Conservation (phyloP, 2,888 invertebrate genomes). For the Drosophila suboccidentalis region DNA sequence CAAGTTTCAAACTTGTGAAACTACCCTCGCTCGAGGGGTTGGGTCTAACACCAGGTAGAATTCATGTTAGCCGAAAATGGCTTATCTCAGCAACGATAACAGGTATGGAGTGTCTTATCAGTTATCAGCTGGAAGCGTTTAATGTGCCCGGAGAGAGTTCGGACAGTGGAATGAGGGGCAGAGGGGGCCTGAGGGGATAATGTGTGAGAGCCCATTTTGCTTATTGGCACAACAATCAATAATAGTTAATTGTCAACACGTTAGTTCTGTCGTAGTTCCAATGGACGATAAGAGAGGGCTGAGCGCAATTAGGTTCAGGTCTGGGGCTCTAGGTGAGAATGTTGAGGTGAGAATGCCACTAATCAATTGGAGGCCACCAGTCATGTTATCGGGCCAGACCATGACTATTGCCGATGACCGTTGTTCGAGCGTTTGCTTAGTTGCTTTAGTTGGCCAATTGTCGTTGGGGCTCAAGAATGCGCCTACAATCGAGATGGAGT, state of each 20-base stretch:
- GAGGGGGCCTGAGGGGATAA: background rate
- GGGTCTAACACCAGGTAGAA: background rate
- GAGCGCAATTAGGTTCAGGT: slow-evolving; percentile 18
- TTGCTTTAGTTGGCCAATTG: slow-evolving; percentile 28
- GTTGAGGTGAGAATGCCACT: slow-evolving; percentile 9
- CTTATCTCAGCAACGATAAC: slow-evolving; percentile 6
- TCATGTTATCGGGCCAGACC: slow-evolving; percentile 15
- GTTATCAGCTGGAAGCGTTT: background rate
- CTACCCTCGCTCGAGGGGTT: background rate
- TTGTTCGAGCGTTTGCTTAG: slow-evolving; percentile 28
- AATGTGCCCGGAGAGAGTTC: background rate
- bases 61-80: background rate
- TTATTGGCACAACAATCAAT: slow-evolving; percentile 65
- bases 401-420: slow-evolving; percentile 52
- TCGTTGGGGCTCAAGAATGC: slow-evolving; percentile 27
- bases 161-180: background rate
- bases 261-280: slow-evolving; percentile 12
- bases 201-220: slow-evolving; percentile 23
- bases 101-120: slow-evolving; percentile 1
- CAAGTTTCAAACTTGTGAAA: background rate
- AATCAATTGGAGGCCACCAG: slow-evolving; percentile 20
- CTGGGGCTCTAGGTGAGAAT: background rate
- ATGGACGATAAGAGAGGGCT: slow-evolving; percentile 35
- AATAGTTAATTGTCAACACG: slow-evolving; percentile 40
- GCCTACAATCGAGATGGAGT: slow-evolving; percentile 29